Evolutionary conservation across 2,113 vertebrate species (phyloP).

Genomic region (Oostethus manadensis): DNA sequence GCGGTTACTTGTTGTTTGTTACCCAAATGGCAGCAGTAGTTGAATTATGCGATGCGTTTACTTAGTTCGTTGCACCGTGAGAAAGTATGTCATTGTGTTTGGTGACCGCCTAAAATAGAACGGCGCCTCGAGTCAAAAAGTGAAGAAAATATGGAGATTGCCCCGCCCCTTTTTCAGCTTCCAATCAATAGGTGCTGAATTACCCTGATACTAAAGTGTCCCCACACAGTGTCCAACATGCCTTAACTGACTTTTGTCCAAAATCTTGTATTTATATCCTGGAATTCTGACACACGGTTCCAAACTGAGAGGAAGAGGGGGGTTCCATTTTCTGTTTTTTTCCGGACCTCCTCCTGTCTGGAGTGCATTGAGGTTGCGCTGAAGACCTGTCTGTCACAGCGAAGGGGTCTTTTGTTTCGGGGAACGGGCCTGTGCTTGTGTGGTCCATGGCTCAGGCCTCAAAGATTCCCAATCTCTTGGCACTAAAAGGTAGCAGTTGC

Average conservation of each 20-base stretch:
- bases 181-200: background rate
- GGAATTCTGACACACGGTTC: no score
- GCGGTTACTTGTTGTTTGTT: no score
- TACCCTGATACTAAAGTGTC: constrained; percentile 5
- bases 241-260: background rate
- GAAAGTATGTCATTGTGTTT: no score
- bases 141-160: no score
- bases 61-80: no score
- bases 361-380: constrained; percentile 55
- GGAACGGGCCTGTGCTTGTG: constrained; percentile 68
- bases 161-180: no score
- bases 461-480: constrained; percentile 42
- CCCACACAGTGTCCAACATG: background rate
- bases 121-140: no score
- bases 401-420: constrained; percentile 69
- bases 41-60: no score
- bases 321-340: constrained; percentile 42
- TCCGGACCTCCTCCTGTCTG: constrained; percentile 62
- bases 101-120: no score
- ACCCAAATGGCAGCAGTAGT: no score
- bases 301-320: constrained; percentile 26
- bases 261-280: background rate
- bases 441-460: constrained; percentile 63
- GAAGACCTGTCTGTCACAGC: constrained; percentile 72
- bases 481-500: no score